These are phyloP conservation scores for Diplosoma virens DNA, from an alignment of 23 tunicate species.

Conservation along the genomic window DNA sequence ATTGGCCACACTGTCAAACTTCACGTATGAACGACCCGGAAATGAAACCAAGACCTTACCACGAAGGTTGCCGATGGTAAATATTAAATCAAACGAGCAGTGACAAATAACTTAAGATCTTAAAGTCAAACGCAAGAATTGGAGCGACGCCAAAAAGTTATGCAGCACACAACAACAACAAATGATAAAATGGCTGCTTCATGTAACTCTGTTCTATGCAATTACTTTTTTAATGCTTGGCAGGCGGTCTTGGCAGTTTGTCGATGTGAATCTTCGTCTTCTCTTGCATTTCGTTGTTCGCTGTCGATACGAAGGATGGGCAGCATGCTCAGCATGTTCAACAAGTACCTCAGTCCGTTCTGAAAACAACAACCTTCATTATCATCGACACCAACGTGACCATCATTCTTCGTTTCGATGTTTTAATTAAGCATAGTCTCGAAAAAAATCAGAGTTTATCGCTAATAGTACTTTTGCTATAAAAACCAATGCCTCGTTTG, in stretches of 20 bases:
- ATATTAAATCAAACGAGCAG: no score
- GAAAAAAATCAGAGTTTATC: not conserved
- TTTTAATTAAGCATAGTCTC: not conserved
- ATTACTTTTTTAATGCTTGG: conserved; percentile 54
- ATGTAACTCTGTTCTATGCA: no score
- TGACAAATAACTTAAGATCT: no score
- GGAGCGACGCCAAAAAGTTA: no score
- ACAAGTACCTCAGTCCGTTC: conserved; percentile 71
- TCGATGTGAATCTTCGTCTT: conserved; percentile 41
- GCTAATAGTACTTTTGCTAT: not conserved
- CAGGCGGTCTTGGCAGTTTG: conserved; percentile 64
- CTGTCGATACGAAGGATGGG: conserved; percentile 27
- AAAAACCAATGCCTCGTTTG: no score
- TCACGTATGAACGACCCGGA: no score
- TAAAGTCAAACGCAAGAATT: no score
- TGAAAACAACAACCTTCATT: not conserved
- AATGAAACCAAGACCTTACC: no score
- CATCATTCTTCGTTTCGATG: not conserved
- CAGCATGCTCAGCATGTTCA: conserved; percentile 66
- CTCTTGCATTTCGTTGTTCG: not conserved
- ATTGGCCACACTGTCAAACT: no score
- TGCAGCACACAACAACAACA: no score
- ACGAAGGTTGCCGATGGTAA: no score
- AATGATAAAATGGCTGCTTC: no score
- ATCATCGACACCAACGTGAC: not conserved